A percentile compares a stretch with the other conserved stretches of the same genome.
phyloP scores from a whole-genome alignment of 2,113 vertebrate species.

The Gnathonemus longibarbis region DNA sequence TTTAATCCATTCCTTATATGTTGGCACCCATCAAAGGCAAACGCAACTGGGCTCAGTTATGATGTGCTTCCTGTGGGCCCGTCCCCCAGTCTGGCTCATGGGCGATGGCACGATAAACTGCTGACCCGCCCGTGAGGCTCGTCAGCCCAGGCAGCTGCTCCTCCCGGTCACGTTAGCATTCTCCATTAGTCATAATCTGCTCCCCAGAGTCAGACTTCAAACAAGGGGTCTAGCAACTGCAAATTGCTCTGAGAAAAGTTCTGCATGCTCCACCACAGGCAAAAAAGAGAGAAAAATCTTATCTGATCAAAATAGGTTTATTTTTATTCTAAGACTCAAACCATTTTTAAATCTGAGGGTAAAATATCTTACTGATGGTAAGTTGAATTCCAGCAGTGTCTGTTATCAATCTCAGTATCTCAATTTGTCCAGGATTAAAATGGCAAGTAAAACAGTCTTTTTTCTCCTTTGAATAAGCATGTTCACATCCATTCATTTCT shows the following conservation, averaged over 20 bases:
- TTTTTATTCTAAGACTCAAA: conserved; percentile 40
- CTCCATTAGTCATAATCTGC: conserved; percentile 60
- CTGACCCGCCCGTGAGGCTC: conserved; percentile 35
- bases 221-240: conserved; percentile 45
- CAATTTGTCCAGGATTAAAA: neutral
- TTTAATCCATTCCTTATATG: neutral
- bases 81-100: conserved; percentile 42
- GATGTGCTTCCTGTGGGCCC: conserved; percentile 55
- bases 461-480: neutral
- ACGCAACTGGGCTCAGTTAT: conserved; percentile 37
- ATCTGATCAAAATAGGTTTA: conserved; percentile 49
- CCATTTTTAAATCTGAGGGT: conserved; percentile 10
- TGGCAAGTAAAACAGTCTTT: neutral
- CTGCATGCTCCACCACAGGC: conserved; percentile 34
- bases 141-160: conserved; percentile 44
- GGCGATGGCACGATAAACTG: conserved; percentile 55
- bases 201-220: conserved; percentile 52
- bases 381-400: neutral
- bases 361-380: neutral
- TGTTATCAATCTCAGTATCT: neutral
- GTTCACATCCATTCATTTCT: neutral
- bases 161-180: conserved; percentile 53
- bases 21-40: conserved; percentile 25
- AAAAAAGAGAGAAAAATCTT: conserved; percentile 37
- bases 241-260: conserved; percentile 40